Evolutionary conservation across 1,140 invertebrate genomes (phyloP).

Genomic region (Penaeus chinensis): DNA sequence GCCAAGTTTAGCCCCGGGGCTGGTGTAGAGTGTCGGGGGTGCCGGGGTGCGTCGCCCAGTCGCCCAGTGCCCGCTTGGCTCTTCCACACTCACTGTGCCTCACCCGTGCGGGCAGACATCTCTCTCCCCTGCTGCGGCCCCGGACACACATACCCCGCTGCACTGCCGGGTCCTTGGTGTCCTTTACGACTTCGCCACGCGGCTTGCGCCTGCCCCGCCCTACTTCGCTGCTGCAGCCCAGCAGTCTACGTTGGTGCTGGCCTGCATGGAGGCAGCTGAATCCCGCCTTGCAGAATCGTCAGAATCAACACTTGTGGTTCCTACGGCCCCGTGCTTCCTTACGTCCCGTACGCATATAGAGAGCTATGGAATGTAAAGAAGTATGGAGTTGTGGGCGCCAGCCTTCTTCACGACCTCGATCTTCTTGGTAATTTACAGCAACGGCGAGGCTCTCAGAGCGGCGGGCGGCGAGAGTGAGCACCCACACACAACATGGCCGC

Average conservation of each 20-base stretch:
- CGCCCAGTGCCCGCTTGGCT: constrained; percentile 46
- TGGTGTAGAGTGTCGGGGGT: constrained; percentile 56
- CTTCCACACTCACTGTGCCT: constrained; percentile 50
- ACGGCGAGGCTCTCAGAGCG: no score
- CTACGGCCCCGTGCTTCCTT: constrained; percentile 58
- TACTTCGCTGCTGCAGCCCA: constrained; percentile 3
- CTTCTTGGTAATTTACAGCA: no score
- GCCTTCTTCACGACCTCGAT: neutral
- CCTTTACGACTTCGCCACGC: constrained; percentile 3
- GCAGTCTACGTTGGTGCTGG: neutral
- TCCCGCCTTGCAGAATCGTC: neutral
- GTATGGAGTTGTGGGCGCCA: constrained; percentile 55
- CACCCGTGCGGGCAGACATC: constrained; percentile 45
- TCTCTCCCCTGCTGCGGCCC: constrained; percentile 32
- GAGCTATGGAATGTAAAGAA: constrained; percentile 60
- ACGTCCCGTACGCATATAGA: constrained; percentile 49
- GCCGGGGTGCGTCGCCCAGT: constrained; percentile 48
- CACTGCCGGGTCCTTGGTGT: neutral
- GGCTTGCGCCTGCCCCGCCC: neutral
- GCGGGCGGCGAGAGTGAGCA: constrained; percentile 25
- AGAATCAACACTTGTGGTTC: constrained; percentile 12
- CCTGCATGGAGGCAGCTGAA: neutral
- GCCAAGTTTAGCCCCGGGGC: constrained; percentile 56
- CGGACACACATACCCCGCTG: constrained; percentile 4
- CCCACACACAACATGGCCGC: constrained; percentile 47